Evolutionary conservation across 2,797 vertebrate species (phyloP).

Genomic region (Vireo griseus): DNA sequence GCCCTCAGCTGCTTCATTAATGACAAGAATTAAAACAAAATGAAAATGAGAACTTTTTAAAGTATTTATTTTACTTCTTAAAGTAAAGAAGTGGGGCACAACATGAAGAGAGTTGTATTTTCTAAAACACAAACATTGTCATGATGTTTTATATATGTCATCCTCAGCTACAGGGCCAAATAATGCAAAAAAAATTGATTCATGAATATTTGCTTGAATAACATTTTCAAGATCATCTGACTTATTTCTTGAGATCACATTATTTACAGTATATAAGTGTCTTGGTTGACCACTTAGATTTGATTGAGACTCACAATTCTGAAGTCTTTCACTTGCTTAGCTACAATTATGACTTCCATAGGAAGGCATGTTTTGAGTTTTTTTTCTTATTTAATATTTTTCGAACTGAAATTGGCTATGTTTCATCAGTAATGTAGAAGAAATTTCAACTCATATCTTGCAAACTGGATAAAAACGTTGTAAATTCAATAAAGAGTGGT

Average conservation of each 20-base stretch:
- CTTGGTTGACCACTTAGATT: background rate
- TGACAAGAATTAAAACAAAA: background rate
- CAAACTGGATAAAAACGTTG: background rate
- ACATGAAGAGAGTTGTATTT: background rate
- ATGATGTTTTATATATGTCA: background rate
- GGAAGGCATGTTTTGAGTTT: background rate
- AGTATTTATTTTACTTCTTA: background rate
- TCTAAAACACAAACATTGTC: background rate
- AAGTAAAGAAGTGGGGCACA: background rate
- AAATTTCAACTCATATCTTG: background rate
- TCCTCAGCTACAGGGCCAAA: background rate
- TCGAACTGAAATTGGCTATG: background rate
- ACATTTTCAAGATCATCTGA: background rate
- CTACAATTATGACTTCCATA: background rate
- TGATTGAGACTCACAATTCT: background rate
- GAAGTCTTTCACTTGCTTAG: background rate
- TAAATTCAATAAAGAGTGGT: background rate
- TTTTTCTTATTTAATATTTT: background rate
- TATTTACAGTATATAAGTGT: background rate
- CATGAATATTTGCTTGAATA: background rate
- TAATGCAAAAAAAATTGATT: background rate
- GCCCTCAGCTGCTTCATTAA: background rate
- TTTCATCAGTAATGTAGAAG: background rate
- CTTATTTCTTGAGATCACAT: background rate
- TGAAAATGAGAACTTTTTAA: background rate